phyloP scores from a whole-genome alignment of 2,888 invertebrate species.

The Colostygia pectinataria region DNA sequence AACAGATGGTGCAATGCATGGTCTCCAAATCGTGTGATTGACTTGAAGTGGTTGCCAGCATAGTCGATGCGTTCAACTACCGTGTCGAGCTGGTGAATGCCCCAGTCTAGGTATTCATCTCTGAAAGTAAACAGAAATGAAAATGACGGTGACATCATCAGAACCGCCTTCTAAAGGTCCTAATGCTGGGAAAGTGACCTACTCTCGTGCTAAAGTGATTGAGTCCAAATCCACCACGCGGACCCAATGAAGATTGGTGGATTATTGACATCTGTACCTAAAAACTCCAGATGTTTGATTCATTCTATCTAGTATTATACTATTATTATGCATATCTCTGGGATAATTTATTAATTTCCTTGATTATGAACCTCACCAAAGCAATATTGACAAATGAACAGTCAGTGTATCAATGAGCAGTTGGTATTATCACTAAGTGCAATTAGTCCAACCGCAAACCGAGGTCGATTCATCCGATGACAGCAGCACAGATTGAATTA shows the following conservation, averaged over 20 bases:
- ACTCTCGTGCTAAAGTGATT: no score
- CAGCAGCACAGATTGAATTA: slow-evolving; percentile 12
- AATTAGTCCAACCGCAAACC: slow-evolving; percentile 19
- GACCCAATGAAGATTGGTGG: no score
- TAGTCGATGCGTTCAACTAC: slow-evolving; percentile 87
- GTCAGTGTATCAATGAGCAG: slow-evolving; percentile 15
- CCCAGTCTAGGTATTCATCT: slow-evolving; percentile 86
- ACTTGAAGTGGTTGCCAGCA: slow-evolving; percentile 85
- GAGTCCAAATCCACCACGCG: no score
- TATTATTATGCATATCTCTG: no score
- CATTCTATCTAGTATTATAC: no score
- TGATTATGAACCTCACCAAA: slow-evolving; percentile 5
- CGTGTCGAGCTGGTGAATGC: slow-evolving; percentile 88
- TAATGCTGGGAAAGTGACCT: no score
- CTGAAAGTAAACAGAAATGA: slow-evolving; percentile 59
- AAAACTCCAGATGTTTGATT: no score
- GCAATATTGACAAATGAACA: slow-evolving; percentile 15
- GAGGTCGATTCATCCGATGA: slow-evolving; percentile 14
- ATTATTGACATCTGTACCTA: no score
- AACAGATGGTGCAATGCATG: slow-evolving; percentile 92
- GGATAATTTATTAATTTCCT: neutral
- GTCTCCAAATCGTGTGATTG: slow-evolving; percentile 89
- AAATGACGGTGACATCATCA: no score
- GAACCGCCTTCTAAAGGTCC: no score
- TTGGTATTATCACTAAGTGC: slow-evolving; percentile 17